These are phyloP conservation scores for Tauraco erythrolophus DNA, from an alignment of 2,113 vertebrate species.

Conservation along the genomic window DNA sequence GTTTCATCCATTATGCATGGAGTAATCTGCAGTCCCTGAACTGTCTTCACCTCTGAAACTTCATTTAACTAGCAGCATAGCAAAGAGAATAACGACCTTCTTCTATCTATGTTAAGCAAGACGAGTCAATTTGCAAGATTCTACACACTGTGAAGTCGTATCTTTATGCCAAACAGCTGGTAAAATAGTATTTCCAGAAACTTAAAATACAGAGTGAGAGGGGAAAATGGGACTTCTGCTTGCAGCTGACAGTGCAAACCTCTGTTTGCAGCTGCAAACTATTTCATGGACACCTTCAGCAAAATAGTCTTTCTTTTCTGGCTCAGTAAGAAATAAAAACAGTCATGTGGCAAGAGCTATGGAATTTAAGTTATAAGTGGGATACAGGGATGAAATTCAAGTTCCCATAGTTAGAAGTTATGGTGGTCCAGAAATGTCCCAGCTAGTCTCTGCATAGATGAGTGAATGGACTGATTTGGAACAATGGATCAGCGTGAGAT, in stretches of 20 bases:
- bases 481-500: not conserved
- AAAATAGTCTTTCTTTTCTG: conserved; percentile 30
- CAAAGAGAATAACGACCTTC: not conserved
- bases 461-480: not conserved
- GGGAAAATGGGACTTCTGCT: conserved; percentile 35
- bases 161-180: conserved; percentile 51
- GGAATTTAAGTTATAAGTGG: not conserved
- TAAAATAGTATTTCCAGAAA: conserved; percentile 51
- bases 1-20: conserved; percentile 18
- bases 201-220: not conserved
- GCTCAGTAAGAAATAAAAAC: conserved; percentile 49
- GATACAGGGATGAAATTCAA: not conserved
- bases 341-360: not conserved
- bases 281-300: conserved; percentile 44
- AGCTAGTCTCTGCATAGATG: not conserved
- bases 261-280: conserved; percentile 57
- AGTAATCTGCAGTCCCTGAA: conserved; percentile 8
- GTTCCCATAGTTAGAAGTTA: not conserved
- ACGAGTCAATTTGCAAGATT: conserved; percentile 27
- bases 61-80: not conserved
- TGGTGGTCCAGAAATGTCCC: not conserved
- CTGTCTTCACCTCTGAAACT: conserved; percentile 33
- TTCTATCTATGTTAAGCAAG: not conserved
- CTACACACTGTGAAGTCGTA: not conserved
- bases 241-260: conserved; percentile 38